A percentile compares a stretch with the other conserved stretches of the same genome.
These are phyloP conservation scores for Yponomeuta plumbellus DNA, from an alignment of 2,888 invertebrate species.

Conservation along the genomic window DNA sequence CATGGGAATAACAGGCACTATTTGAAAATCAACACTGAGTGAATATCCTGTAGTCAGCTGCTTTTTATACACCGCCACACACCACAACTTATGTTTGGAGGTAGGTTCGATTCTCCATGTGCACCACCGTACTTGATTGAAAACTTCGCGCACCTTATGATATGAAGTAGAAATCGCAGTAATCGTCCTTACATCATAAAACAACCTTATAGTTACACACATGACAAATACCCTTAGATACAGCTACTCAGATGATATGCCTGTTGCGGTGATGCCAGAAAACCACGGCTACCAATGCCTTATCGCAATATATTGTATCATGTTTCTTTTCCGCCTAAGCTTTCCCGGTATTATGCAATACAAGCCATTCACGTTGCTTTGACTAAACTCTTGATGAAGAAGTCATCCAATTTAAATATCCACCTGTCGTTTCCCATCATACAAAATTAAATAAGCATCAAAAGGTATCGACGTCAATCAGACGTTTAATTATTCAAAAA, in stretches of 20 bases:
- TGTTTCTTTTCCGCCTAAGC: constrained; percentile 45
- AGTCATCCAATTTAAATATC: background rate
- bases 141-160: too few species aligned
- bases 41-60: too few species aligned
- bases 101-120: too few species aligned
- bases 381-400: background rate
- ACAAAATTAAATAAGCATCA: background rate
- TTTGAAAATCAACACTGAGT: too few species aligned
- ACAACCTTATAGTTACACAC: too few species aligned
- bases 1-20: too few species aligned
- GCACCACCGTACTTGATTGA: too few species aligned
- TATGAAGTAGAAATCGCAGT: too few species aligned
- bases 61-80: too few species aligned
- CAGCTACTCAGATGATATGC: background rate
- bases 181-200: too few species aligned
- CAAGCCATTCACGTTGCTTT: background rate
- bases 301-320: constrained; percentile 30
- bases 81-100: too few species aligned
- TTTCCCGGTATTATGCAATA: constrained; percentile 9
- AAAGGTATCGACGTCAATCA: background rate
- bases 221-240: background rate
- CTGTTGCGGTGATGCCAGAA: constrained; percentile 19
- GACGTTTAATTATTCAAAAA: constrained; percentile 36
- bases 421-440: background rate
- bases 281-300: constrained; percentile 36